phyloP scores from a whole-genome alignment of 2,113 vertebrate genomes.

The Grammomys dolichurus region DNA sequence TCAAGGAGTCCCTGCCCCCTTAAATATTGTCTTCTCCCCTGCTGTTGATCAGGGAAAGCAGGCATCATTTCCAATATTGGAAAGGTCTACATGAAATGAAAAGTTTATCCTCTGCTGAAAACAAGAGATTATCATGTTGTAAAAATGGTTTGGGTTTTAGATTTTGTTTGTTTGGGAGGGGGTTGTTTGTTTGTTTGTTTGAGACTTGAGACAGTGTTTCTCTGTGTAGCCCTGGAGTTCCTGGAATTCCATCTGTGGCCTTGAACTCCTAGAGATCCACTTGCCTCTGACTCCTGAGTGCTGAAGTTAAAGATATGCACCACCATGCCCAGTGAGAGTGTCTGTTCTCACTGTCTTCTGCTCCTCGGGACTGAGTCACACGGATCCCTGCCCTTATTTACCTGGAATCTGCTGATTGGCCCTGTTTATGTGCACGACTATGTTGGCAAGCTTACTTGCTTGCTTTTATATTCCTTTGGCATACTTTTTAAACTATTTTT shows the following conservation, averaged over 20 bases:
- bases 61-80: background rate
- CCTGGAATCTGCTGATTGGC: rapidly evolving
- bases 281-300: background rate
- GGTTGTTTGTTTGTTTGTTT: background rate
- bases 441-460: background rate
- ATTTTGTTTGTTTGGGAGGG: background rate
- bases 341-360: background rate
- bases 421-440: background rate
- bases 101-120: background rate
- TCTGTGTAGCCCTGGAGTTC: background rate
- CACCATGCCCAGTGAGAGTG: background rate
- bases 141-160: background rate
- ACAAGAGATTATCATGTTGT: background rate
- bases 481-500: constrained; percentile 42
- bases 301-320: background rate
- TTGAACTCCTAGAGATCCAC: background rate
- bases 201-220: background rate
- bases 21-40: background rate
- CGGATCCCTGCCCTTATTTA: rapidly evolving
- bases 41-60: background rate
- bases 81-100: background rate
- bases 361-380: rapidly evolving
- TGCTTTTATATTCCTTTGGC: background rate
- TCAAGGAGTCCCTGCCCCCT: background rate
- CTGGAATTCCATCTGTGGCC: background rate